phyloP scores from a whole-genome alignment of 1,140 invertebrate species.

The Odontomachus brunneus region DNA sequence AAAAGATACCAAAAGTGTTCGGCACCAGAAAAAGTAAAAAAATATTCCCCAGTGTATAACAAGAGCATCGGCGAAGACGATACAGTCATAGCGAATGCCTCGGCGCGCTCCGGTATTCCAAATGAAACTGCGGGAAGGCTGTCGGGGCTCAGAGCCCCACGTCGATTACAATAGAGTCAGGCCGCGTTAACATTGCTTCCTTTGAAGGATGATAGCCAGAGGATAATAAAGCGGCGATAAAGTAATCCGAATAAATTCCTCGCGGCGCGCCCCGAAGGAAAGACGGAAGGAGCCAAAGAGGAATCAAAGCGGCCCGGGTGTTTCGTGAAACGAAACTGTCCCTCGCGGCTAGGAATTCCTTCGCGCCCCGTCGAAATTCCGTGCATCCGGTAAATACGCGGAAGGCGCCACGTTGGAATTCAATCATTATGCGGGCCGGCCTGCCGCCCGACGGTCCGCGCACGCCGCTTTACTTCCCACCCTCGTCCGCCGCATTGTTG shows the following conservation, averaged over 20 bases:
- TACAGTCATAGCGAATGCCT: background rate
- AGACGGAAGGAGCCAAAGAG: slow-evolving; percentile 42
- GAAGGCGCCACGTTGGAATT: slow-evolving; percentile 75
- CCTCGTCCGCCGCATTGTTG: slow-evolving; percentile 72
- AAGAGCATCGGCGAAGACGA: background rate
- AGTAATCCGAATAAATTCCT: slow-evolving; percentile 60
- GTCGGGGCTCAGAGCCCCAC: no score
- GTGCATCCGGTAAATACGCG: slow-evolving; percentile 74
- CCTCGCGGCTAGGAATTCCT: slow-evolving; percentile 68
- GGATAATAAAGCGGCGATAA: slow-evolving; percentile 58
- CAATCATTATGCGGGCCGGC: slow-evolving; percentile 74
- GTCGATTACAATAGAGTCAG: no score
- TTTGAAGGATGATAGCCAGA: slow-evolving; percentile 12
- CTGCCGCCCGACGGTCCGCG: slow-evolving; percentile 52
- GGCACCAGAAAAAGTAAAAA: no score
- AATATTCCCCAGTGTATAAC: no score
- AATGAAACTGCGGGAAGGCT: no score
- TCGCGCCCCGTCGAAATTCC: slow-evolving; percentile 71
- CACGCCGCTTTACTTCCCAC: slow-evolving; percentile 65
- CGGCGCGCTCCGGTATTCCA: no score
- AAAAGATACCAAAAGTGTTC: no score
- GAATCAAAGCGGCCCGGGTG: slow-evolving; percentile 37
- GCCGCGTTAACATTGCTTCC: slow-evolving; percentile 28
- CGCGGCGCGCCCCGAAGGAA: slow-evolving; percentile 37
- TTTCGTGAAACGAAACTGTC: slow-evolving; percentile 68